A percentile compares a stretch with the other conserved stretches of the same genome.
Conservation (phyloP, 2,113 vertebrate genomes). For the Galbula dea region DNA sequence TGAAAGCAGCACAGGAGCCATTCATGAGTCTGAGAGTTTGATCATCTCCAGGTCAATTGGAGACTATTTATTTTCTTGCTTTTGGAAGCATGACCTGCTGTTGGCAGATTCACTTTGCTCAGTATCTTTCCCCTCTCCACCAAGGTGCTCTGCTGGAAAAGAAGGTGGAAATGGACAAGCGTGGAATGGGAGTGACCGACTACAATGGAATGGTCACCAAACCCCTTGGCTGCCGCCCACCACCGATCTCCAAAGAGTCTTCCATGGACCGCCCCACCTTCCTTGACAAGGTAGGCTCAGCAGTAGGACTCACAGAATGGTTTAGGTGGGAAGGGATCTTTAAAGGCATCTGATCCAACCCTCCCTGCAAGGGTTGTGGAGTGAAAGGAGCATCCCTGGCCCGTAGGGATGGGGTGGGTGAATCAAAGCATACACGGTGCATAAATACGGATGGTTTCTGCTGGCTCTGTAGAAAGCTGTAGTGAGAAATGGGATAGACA, state of each 20-base stretch:
- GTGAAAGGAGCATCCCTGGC: too few relatives aligned
- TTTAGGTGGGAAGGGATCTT: too few relatives aligned
- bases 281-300: constrained; percentile 88
- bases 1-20: background rate
- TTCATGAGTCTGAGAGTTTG: background rate
- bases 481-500: background rate
- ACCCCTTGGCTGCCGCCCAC: constrained; percentile 89
- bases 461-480: background rate
- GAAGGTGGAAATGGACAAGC: constrained; percentile 97
- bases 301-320: too few relatives aligned
- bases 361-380: too few relatives aligned
- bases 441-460: background rate
- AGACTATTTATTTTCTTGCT: background rate
- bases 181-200: constrained; percentile 92
- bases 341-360: too few relatives aligned
- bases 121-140: background rate
- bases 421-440: too few relatives aligned
- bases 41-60: background rate
- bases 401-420: too few relatives aligned
- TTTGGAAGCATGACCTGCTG: background rate
- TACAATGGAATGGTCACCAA: constrained; percentile 94
- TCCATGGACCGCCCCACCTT: constrained; percentile 90
- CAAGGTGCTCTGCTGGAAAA: constrained; percentile 96
- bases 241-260: constrained; percentile 96
- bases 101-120: background rate